These are phyloP conservation scores for Sinelater perroti DNA, from an alignment of 2,888 invertebrate genomes.

Conservation along the genomic window DNA sequence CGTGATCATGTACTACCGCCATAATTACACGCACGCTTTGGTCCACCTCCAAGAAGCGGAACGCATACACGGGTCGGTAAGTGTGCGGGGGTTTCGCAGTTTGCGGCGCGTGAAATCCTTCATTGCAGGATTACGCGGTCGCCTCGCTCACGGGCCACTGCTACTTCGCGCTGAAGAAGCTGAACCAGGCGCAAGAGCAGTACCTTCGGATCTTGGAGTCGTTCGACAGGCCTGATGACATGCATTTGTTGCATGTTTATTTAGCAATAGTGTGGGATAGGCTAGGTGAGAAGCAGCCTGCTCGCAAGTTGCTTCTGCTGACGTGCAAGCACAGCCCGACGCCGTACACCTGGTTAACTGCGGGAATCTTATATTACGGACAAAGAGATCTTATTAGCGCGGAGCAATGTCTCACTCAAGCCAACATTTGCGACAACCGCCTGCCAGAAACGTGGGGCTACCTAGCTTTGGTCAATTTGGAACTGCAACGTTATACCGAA, in stretches of 20 bases:
- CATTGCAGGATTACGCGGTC: slow-evolving; percentile 53
- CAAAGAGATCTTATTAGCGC: slow-evolving; percentile 56
- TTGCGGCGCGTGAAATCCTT: too few relatives aligned
- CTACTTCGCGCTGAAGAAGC: slow-evolving; percentile 45
- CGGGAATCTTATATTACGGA: slow-evolving; percentile 47
- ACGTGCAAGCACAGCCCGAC: slow-evolving; percentile 56
- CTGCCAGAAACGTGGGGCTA: slow-evolving; percentile 57
- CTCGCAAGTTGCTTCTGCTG: slow-evolving; percentile 53
- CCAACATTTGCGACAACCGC: slow-evolving; percentile 55
- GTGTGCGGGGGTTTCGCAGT: too few relatives aligned
- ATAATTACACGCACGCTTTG: slow-evolving; percentile 52
- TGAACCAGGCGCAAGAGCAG: slow-evolving; percentile 49
- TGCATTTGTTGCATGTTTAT: slow-evolving; percentile 54
- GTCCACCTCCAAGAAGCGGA: slow-evolving; percentile 53
- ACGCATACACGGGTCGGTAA: slow-evolving; percentile 50
- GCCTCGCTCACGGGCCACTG: slow-evolving; percentile 54
- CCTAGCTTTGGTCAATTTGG: slow-evolving; percentile 55
- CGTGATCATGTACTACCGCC: slow-evolving; percentile 52
- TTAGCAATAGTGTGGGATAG: slow-evolving; percentile 48
- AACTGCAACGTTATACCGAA: slow-evolving; percentile 50
- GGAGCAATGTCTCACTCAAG: slow-evolving; percentile 58
- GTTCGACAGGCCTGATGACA: slow-evolving; percentile 51
- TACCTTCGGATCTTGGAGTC: slow-evolving; percentile 52
- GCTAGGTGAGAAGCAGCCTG: slow-evolving; percentile 49
- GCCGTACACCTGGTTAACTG: slow-evolving; percentile 54